Evolutionary conservation across 2,888 invertebrate species (phyloP).

Genomic region (Diaprepes abbreviatus): DNA sequence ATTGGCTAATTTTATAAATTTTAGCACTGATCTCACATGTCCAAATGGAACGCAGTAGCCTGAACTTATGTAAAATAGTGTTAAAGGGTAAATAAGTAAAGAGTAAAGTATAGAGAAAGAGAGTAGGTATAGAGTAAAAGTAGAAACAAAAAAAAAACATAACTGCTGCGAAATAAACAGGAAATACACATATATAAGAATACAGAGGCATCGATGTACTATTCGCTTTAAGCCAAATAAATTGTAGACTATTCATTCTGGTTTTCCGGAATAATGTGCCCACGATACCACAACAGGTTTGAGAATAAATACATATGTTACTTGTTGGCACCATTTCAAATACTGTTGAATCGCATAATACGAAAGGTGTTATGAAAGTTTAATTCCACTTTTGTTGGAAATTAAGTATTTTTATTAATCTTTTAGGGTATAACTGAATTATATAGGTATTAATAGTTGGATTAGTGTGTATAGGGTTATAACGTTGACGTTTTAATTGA

Average conservation of each 20-base stretch:
- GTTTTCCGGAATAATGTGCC: not conserved
- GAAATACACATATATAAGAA: not conserved
- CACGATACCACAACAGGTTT: conserved; percentile 10
- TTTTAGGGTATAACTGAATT: no score
- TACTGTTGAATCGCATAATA: not conserved
- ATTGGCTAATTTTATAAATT: no score
- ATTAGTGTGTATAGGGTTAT: no score
- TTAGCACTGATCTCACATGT: not conserved
- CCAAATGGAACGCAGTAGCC: conserved; percentile 10
- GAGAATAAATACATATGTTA: not conserved
- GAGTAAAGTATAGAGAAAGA: conserved; percentile 16
- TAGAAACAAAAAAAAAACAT: conserved; percentile 2
- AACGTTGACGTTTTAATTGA: no score
- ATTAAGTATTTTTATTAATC: no score
- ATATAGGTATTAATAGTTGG: no score
- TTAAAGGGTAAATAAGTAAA: conserved; percentile 23
- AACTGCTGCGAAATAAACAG: conserved; percentile 14
- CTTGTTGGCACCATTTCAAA: conserved; percentile 8
- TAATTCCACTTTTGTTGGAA: no score
- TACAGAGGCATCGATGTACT: not conserved
- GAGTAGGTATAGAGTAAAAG: conserved; percentile 19
- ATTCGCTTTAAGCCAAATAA: conserved; percentile 27
- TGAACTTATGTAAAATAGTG: conserved; percentile 13
- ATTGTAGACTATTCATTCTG: not conserved
- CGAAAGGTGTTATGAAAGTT: not conserved